phyloP scores from a whole-genome alignment of 1,140 invertebrate species.

The Papilio polytes region DNA sequence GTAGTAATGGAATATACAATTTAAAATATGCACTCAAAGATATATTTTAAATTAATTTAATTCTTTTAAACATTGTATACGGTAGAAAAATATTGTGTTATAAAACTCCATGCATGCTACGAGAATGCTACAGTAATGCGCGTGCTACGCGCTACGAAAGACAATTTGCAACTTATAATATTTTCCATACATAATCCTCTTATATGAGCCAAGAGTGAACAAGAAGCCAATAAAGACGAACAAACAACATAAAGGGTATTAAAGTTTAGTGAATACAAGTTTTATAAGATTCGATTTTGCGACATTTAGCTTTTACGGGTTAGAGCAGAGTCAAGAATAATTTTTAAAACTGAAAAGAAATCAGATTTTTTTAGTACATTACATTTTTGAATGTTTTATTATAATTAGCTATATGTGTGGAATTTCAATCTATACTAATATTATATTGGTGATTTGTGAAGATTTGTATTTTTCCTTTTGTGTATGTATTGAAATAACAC shows the following conservation, averaged over 20 bases:
- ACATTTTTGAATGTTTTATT: too few species aligned
- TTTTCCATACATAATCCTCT: background rate
- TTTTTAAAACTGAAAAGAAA: too few species aligned
- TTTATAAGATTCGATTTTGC: background rate
- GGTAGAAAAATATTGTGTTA: background rate
- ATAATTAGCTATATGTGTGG: too few species aligned
- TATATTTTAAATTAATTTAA: background rate
- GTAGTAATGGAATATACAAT: too few species aligned
- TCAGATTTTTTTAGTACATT: too few species aligned
- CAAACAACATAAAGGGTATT: background rate
- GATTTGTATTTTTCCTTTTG: too few species aligned
- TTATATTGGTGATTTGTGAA: too few species aligned
- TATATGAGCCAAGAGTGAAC: background rate
- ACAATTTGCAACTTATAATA: background rate
- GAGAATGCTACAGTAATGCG: background rate
- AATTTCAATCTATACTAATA: too few species aligned
- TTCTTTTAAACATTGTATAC: background rate
- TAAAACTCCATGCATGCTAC: background rate
- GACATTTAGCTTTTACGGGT: background rate
- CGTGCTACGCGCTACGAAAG: background rate
- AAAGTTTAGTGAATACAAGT: too few species aligned
- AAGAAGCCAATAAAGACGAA: background rate
- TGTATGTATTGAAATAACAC: too few species aligned
- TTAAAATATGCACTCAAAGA: too few species aligned
- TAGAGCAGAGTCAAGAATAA: too few species aligned